Evolutionary conservation across 2,797 vertebrate genomes (phyloP), one percentile per base, ranked within the genome.

Genomic region (Varecia variegata): DNA sequence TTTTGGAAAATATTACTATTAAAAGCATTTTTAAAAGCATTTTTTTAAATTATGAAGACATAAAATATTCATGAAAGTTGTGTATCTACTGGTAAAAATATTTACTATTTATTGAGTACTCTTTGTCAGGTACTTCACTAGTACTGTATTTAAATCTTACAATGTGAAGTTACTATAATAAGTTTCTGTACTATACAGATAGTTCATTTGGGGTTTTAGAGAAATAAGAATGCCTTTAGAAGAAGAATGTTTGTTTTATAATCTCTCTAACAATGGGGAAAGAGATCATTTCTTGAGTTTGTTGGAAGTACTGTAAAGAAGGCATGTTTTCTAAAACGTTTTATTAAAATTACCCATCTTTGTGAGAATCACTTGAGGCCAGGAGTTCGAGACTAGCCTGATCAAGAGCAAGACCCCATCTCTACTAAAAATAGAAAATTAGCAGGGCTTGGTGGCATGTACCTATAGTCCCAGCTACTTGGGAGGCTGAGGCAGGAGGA

Each of bases 241-340:
- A 65, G 32, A 80, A 7, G 43, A 65, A 43, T 50, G 14, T 90
- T 94, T 92, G 58, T 93, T 93, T 93, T 38, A 40, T 56, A 79
- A 30, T 89, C 43, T 83, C 40, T 88, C n/a, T 76, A 83, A 94
- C 20, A 65, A 21, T 71, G 52, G 35, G 32, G 15, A 88, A 87
- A 79, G 56, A 88, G 21, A 68, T 65, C 5, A 91, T 83, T 94
- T 84, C 67, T 92, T 77, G 58, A 87, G 85, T 54, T 95, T 67
- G 50, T 52, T 96, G 21, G 45, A 96, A 97, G 38, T 88, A 81
- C n/a, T 76, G 3, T 86, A 96, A 84, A 81, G 62, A 90, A 85
- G 92, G 17, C 62, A 47, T 83, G 65, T 92, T 96, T 97, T 96
- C 77, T 95, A 88, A 94, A 95, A 93, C 50, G 60, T 92, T n/a